These are phyloP conservation scores for Nematostella vectensis DNA, from an alignment of 92 coral and sea anemone species.

Conservation along the genomic window DNA sequence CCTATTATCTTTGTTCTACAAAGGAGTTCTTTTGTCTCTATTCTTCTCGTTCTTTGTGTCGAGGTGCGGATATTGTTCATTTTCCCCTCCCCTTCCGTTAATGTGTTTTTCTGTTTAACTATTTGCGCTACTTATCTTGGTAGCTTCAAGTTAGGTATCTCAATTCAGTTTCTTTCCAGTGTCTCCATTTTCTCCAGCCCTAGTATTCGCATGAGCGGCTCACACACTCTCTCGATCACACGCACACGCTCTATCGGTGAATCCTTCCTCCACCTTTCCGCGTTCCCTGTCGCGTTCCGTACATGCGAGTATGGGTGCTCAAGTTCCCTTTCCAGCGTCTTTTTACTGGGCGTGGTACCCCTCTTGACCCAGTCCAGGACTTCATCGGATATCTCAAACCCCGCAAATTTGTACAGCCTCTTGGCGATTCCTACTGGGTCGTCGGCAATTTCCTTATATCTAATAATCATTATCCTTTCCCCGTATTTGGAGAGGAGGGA, in stretches of 20 bases:
- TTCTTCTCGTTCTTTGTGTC: too few relatives aligned
- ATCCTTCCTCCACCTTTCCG: slow-evolving; percentile 36
- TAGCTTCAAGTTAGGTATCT: too few relatives aligned
- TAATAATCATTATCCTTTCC: slow-evolving; percentile 12
- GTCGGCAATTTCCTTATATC: slow-evolving; percentile 31
- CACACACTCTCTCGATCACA: slow-evolving; percentile 28
- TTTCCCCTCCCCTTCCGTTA: too few relatives aligned
- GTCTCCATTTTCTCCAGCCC: slow-evolving; percentile 10
- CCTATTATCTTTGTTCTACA: too few relatives aligned
- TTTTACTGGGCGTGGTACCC: slow-evolving; percentile 18
- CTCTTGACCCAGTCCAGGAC: slow-evolving; percentile 15
- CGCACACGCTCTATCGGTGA: slow-evolving; percentile 13
- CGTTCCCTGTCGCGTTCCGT: slow-evolving; percentile 36
- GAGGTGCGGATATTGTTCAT: too few relatives aligned
- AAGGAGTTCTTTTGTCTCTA: too few relatives aligned
- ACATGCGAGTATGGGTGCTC: slow-evolving; percentile 23
- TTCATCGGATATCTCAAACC: slow-evolving; percentile 16
- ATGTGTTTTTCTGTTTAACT: too few relatives aligned
- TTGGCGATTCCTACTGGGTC: slow-evolving; percentile 26
- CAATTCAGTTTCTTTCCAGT: too few relatives aligned
- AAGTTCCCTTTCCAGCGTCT: slow-evolving; percentile 4
- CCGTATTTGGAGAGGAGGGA: not conserved
- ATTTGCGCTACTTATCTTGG: too few relatives aligned
- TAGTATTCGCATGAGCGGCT: slow-evolving; percentile 11
- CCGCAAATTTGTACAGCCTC: slow-evolving; percentile 29